Evolutionary conservation across 2,888 invertebrate genomes (phyloP).

Genomic region (Amphipoea lucens): DNA sequence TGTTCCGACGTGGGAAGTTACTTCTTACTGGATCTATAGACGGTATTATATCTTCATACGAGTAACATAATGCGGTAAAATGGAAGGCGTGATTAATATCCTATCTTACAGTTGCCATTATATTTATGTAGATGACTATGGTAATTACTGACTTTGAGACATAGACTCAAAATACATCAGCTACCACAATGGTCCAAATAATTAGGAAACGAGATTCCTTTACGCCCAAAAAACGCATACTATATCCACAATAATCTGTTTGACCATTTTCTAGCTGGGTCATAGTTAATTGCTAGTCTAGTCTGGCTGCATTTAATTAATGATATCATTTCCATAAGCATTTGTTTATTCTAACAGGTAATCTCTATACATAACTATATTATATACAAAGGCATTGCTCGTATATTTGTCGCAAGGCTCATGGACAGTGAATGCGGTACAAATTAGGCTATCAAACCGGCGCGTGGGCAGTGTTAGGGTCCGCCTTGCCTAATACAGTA

Average conservation of each 20-base stretch:
- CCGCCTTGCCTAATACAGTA: conserved; percentile 70
- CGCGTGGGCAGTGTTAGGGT: conserved; percentile 58
- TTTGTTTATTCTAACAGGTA: conserved; percentile 30
- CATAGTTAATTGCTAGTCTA: conserved; percentile 20
- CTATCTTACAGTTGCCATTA: not conserved
- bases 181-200: not conserved
- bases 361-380: conserved; percentile 24
- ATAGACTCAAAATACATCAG: not conserved
- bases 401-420: conserved; percentile 41
- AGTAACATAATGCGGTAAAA: not conserved
- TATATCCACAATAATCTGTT: conserved; percentile 1
- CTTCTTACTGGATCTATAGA: not conserved
- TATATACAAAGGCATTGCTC: conserved; percentile 19
- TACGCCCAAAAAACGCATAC: conserved; percentile 14
- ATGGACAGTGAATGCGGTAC: conserved; percentile 39
- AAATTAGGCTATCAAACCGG: conserved; percentile 62
- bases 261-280: conserved; percentile 2
- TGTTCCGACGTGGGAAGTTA: not conserved
- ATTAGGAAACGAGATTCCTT: not conserved
- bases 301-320: conserved; percentile 27
- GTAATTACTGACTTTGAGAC: not conserved
- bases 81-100: not conserved
- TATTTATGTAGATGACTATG: not conserved
- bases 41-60: not conserved
- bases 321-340: conserved; percentile 40